phyloP scores from a whole-genome alignment of 1,140 invertebrate genomes.

The Camponotus vicinus region DNA sequence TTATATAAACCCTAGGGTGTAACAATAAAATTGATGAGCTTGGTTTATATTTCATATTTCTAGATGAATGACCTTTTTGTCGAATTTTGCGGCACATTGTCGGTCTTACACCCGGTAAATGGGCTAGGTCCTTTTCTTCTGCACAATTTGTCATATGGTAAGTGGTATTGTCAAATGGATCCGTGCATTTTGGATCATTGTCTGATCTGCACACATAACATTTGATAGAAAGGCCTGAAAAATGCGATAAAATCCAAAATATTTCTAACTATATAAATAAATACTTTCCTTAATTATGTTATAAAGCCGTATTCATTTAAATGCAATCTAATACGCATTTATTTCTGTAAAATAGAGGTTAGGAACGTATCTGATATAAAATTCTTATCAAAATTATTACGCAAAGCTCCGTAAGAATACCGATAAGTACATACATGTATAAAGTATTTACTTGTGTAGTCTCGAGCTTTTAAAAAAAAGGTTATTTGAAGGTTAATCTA shows the following conservation, averaged over 20 bases:
- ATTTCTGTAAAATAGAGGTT: conserved; percentile 30
- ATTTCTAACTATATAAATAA: not conserved
- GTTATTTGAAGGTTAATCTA: conserved; percentile 42
- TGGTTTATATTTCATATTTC: not conserved
- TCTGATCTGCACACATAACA: conserved; percentile 97
- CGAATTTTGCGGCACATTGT: conserved; percentile 97
- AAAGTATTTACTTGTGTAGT: not conserved
- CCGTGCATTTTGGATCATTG: conserved; percentile 95
- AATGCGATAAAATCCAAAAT: conserved; percentile 15
- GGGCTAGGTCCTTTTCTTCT: conserved; percentile 88
- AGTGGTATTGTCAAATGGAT: conserved; percentile 96
- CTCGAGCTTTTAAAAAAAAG: not conserved
- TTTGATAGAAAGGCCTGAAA: conserved; percentile 91
- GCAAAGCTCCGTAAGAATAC: not conserved
- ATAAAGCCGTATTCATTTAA: conserved; percentile 8
- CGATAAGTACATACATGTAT: not conserved
- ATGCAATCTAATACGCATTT: not conserved
- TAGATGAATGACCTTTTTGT: conserved; percentile 91
- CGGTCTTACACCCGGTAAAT: conserved; percentile 90
- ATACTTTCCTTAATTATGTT: not conserved
- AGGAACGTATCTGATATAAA: conserved; percentile 14
- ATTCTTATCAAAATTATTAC: not conserved
- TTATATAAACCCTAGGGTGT: conserved; percentile 56
- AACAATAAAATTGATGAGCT: not conserved
- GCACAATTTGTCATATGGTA: conserved; percentile 94